Evolutionary conservation across 2,797 vertebrate species (phyloP).

Genomic region (Lophotriccus pileatus): DNA sequence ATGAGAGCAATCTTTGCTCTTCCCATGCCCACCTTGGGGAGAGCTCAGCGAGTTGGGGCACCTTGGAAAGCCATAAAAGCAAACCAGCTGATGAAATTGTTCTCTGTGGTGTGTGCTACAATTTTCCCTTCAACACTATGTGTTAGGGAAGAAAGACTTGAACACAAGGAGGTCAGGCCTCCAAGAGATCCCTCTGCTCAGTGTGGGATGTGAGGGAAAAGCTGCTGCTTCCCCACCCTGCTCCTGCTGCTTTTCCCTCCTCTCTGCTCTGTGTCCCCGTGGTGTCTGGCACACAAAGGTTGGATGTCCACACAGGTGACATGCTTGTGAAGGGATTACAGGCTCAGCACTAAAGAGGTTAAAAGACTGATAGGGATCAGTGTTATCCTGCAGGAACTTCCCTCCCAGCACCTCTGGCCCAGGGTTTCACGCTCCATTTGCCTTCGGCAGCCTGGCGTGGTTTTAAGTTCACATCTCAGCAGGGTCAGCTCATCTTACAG

Average conservation of each 20-base stretch:
- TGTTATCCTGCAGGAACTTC: background rate
- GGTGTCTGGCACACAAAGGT: background rate
- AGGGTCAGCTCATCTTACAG: background rate
- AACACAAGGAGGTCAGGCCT: background rate
- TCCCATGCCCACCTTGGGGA: background rate
- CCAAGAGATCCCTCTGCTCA: background rate
- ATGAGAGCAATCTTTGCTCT: background rate
- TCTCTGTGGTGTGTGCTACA: background rate
- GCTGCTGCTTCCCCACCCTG: background rate
- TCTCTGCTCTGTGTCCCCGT: background rate
- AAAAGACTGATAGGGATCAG: background rate
- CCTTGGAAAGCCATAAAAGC: conserved; percentile 16
- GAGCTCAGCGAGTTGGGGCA: background rate
- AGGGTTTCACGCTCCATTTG: background rate
- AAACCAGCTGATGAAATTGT: conserved; percentile 26
- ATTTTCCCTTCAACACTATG: background rate
- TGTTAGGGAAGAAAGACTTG: background rate
- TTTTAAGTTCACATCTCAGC: background rate
- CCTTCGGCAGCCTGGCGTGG: rapidly evolving
- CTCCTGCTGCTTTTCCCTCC: background rate
- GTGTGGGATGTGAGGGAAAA: background rate
- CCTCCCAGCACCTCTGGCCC: background rate
- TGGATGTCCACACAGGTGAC: background rate
- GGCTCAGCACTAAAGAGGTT: background rate
- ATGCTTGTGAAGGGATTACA: background rate